A percentile compares a stretch with the other conserved stretches of the same genome.
Conservation (phyloP, 2,797 vertebrate species). For the Sibirionetta formosa region DNA sequence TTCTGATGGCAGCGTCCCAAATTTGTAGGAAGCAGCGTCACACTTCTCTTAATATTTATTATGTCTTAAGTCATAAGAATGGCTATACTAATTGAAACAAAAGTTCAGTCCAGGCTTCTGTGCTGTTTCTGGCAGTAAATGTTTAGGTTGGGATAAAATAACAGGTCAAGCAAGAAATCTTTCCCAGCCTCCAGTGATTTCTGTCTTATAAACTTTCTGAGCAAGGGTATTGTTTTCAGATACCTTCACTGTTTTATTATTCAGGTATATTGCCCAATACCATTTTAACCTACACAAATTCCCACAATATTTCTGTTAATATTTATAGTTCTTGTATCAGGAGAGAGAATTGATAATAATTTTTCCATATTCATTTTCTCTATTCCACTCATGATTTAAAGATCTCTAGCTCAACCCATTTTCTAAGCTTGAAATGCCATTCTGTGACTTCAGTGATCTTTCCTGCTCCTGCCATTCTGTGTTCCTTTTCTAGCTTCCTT, state of each 20-base stretch:
- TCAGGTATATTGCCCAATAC: background rate
- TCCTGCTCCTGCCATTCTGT: background rate
- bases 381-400: background rate
- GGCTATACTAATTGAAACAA: too few species aligned
- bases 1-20: background rate
- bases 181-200: background rate
- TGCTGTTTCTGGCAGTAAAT: background rate
- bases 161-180: background rate
- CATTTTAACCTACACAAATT: background rate
- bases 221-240: background rate
- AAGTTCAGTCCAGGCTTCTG: rapidly evolving
- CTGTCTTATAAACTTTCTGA: background rate
- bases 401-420: background rate
- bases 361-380: background rate
- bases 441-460: background rate
- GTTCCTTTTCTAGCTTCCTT: background rate
- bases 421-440: background rate
- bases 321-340: background rate
- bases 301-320: background rate
- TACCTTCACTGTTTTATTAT: background rate
- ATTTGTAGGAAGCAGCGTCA: background rate
- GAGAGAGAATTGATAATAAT: background rate
- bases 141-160: background rate
- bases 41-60: background rate
- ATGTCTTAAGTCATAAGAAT: background rate